A percentile compares a stretch with the other conserved stretches of the same genome.
Conservation (phyloP, 2,888 invertebrate genomes). For the Xestoiulus laeticollis region DNA sequence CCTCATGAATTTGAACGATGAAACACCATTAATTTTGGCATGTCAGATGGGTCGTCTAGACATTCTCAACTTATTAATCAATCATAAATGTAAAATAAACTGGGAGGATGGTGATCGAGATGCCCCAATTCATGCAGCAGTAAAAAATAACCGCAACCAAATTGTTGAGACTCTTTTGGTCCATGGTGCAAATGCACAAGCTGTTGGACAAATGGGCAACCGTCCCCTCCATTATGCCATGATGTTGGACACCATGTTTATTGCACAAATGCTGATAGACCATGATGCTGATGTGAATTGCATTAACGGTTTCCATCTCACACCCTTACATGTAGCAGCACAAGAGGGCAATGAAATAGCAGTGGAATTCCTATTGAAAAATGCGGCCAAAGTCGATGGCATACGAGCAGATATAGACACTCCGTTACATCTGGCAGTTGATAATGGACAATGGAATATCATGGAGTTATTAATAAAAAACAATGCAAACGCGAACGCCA, state of each 20-base stretch:
- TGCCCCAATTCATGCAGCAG: background rate
- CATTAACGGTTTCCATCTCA: background rate
- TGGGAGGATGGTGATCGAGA: background rate
- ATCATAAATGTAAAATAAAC: background rate
- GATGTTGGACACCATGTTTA: background rate
- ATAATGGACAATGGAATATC: background rate
- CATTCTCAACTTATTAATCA: background rate
- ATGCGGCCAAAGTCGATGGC: conserved; percentile 70
- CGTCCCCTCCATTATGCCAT: background rate
- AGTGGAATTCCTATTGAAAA: conserved; percentile 59
- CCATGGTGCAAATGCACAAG: background rate
- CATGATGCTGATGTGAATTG: conserved; percentile 74
- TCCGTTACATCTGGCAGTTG: conserved; percentile 25
- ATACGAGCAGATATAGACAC: conserved; percentile 66
- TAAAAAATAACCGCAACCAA: background rate
- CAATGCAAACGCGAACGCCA: conserved; percentile 8
- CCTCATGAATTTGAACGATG: background rate
- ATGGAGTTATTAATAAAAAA: background rate
- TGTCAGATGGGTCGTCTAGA: background rate
- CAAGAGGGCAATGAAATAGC: conserved; percentile 65
- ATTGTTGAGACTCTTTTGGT: background rate
- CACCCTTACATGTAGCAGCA: conserved; percentile 68
- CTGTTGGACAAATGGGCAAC: background rate
- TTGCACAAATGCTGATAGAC: background rate
- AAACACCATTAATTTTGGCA: conserved; percentile 8